phyloP scores from a whole-genome alignment of 2,113 vertebrate genomes.

The Brachirus orientalis region DNA sequence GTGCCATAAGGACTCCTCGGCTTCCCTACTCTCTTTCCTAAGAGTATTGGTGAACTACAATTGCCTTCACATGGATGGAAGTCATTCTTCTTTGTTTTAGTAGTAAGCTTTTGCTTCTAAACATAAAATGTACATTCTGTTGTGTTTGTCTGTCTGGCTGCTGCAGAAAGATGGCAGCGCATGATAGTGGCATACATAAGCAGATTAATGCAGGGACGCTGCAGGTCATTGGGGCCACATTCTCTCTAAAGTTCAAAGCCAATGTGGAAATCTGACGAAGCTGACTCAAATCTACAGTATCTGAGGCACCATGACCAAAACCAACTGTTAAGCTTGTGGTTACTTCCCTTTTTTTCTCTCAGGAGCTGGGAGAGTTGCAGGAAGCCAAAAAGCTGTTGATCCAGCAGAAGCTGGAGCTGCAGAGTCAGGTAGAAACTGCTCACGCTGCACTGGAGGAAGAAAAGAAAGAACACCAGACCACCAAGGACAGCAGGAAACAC shows the following conservation, averaged over 20 bases:
- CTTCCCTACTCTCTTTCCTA: no score
- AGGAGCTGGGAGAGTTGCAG: constrained; percentile 89
- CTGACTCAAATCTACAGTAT: not conserved
- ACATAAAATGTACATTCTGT: no score
- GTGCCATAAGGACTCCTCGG: no score
- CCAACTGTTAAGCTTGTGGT: not conserved
- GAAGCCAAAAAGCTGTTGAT: constrained; percentile 95
- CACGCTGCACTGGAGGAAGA: constrained; percentile 86
- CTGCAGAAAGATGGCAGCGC: constrained; percentile 15
- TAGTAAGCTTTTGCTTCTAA: no score
- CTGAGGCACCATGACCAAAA: not conserved
- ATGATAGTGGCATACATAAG: constrained; percentile 33
- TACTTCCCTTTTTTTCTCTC: constrained; percentile 13
- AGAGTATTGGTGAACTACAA: no score
- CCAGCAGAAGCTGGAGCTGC: constrained; percentile 95
- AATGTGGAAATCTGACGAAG: not conserved
- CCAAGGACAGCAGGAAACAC: constrained; percentile 83
- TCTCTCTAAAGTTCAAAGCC: constrained; percentile 6
- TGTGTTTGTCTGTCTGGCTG: no score
- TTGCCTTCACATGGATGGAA: no score
- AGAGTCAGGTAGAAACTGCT: constrained; percentile 84
- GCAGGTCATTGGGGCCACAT: constrained; percentile 15
- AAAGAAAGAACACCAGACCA: constrained; percentile 83
- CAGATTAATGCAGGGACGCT: constrained; percentile 10
- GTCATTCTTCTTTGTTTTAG: no score